Evolutionary conservation across 2,113 vertebrate species (phyloP), one percentile per base, ranked within the genome.

Genomic region (Podiceps cristatus): DNA sequence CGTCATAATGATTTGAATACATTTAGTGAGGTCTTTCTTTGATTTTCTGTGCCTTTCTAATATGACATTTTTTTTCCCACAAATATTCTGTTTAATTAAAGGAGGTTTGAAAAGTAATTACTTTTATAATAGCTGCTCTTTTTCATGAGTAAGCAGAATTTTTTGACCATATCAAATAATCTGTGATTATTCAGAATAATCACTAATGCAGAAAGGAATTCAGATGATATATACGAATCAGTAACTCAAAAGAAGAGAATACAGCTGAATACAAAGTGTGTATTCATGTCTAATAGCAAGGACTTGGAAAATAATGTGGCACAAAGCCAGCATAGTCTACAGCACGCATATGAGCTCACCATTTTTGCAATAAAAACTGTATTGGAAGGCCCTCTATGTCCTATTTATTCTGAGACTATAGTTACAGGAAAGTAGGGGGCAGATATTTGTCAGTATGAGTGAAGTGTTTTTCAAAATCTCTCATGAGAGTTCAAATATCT

Each of bases 41-140:
- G 28, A 59, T 91, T 95, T 96, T n/a, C 28, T 55, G 3, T 83
- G 45, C 60, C 42, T 77, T 90, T 82, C 66, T 71, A 25, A 73
- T 24, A 18, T 52, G 19, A 45, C 17, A 14, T 14, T 52, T 64
- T 19, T 22, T 1, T 4, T 5, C 1, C 3, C 47, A 10, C 9
- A 89, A 3, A 37, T 62, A 67, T 7, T 80, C 55, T 66, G 29
- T 33, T 64, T 82, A 59, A 88, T 90, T 93, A 79, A 86, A 62
- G 27, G 6, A 72, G 10, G 22, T 64, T 67, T 86, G 72, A 66
- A 80, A 96, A 53, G 24, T 11, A 63, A 40, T 62, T 72, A 35
- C 20, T 86, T 80, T 58, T 62, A 23, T 74, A 84, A 74, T 40
- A 91, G 59, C n/a, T 78, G 44, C 37, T 86, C 44, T n/a, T 79